These are phyloP conservation scores for Chrysomallon squamiferum DNA, from an alignment of 1,140 invertebrate species.

Conservation along the genomic window DNA sequence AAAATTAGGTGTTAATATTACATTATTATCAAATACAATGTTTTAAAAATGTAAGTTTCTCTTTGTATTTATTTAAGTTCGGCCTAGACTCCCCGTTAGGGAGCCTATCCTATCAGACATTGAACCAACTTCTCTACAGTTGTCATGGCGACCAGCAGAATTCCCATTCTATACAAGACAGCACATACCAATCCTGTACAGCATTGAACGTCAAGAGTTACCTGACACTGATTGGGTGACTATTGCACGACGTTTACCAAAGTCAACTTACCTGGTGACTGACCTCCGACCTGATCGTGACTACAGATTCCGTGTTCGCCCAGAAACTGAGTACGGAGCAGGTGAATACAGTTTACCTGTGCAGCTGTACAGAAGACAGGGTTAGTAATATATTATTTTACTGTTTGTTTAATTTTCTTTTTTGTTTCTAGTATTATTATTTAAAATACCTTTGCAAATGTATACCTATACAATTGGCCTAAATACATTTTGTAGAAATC, in stretches of 20 bases:
- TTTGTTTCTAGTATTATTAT: no score
- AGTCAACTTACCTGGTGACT: slow-evolving; percentile 46
- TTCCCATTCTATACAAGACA: slow-evolving; percentile 43
- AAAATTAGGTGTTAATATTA: no score
- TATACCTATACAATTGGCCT: no score
- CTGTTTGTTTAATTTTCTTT: no score
- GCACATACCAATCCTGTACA: slow-evolving; percentile 45
- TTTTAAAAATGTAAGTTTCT: no score
- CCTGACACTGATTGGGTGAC: slow-evolving; percentile 51
- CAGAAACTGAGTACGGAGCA: slow-evolving; percentile 94
- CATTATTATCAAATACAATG: no score
- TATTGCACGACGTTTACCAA: slow-evolving; percentile 40
- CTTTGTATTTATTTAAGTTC: slow-evolving; percentile 34
- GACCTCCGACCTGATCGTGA: slow-evolving; percentile 66
- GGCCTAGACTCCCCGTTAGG: slow-evolving; percentile 37
- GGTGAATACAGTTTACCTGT: slow-evolving; percentile 77
- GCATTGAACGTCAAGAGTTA: slow-evolving; percentile 51
- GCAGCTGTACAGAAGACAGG: slow-evolving; percentile 39
- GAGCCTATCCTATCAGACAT: slow-evolving; percentile 41
- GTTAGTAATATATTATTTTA: no score
- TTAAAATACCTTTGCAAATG: no score
- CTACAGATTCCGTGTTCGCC: slow-evolving; percentile 96
- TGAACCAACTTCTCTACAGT: slow-evolving; percentile 36
- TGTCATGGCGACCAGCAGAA: slow-evolving; percentile 53
- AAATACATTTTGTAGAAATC: no score